A percentile compares a stretch with the other conserved stretches of the same genome.
phyloP scores from a whole-genome alignment of 2,113 vertebrate genomes.

The Coturnix japonica region DNA sequence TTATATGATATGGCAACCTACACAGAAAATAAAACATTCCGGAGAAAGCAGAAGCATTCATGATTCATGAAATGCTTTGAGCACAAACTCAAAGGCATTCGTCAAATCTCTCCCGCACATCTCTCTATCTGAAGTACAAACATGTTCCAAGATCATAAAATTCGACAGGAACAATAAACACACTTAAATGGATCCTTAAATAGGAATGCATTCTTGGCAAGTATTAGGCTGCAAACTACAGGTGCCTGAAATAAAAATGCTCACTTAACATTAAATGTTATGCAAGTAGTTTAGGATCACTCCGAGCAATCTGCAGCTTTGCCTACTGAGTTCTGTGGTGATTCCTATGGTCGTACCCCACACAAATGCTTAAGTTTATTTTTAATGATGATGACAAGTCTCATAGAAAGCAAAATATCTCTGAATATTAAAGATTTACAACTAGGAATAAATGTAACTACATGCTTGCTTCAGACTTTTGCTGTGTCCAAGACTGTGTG shows the following conservation, averaged over 20 bases:
- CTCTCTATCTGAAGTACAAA: background rate
- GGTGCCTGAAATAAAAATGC: background rate
- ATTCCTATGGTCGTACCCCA: too few species aligned
- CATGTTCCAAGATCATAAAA: background rate
- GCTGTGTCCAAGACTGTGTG: background rate
- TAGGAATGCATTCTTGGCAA: background rate
- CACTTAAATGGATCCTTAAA: background rate
- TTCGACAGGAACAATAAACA: background rate
- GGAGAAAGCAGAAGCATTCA: background rate
- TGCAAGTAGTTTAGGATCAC: background rate
- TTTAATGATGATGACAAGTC: background rate
- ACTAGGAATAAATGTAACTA: background rate
- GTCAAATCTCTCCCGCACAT: background rate
- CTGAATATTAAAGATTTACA: background rate
- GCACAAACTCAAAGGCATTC: background rate
- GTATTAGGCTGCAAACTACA: accelerated
- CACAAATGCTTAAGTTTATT: background rate
- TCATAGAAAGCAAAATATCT: background rate
- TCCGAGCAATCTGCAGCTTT: background rate
- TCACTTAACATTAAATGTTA: background rate
- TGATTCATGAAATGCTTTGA: background rate
- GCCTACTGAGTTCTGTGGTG: background rate
- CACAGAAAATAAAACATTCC: background rate
- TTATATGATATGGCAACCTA: background rate
- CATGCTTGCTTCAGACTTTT: background rate